Conservation (phyloP, 2,888 invertebrate species). For the Ptilodon capucinus region DNA sequence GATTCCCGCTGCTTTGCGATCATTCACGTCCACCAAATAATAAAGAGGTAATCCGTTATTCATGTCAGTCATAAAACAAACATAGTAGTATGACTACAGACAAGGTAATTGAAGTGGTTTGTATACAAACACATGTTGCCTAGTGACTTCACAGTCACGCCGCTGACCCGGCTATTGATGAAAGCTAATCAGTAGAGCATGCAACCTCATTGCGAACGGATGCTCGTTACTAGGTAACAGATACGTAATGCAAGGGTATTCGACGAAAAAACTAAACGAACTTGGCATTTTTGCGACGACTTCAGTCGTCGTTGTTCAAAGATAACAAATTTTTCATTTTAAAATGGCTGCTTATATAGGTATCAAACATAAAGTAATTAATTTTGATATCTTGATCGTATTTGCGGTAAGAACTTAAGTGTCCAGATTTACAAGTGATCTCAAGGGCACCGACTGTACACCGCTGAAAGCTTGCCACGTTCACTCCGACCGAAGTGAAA, state of each 20-base stretch:
- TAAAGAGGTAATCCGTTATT: neutral
- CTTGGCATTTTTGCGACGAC: too few relatives aligned
- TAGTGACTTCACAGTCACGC: neutral
- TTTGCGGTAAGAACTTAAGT: neutral
- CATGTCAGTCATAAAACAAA: neutral
- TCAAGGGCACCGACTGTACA: neutral
- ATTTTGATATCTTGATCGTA: too few relatives aligned
- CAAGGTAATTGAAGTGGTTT: neutral
- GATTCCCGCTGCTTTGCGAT: neutral
- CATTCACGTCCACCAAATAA: neutral
- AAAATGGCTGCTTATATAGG: too few relatives aligned
- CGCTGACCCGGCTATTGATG: neutral
- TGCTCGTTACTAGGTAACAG: neutral
- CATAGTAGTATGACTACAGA: neutral
- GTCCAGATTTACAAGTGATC: neutral
- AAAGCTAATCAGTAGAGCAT: slow-evolving; percentile 1
- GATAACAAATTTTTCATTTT: too few relatives aligned
- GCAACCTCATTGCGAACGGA: neutral
- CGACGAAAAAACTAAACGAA: neutral
- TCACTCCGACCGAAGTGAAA: neutral
- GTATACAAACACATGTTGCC: neutral
- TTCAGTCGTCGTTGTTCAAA: too few relatives aligned
- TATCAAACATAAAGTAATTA: too few relatives aligned
- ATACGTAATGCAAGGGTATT: neutral
- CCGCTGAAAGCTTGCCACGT: neutral